These are phyloP conservation scores for Penaeus vannamei DNA, from an alignment of 1,140 invertebrate species.

Conservation along the genomic window DNA sequence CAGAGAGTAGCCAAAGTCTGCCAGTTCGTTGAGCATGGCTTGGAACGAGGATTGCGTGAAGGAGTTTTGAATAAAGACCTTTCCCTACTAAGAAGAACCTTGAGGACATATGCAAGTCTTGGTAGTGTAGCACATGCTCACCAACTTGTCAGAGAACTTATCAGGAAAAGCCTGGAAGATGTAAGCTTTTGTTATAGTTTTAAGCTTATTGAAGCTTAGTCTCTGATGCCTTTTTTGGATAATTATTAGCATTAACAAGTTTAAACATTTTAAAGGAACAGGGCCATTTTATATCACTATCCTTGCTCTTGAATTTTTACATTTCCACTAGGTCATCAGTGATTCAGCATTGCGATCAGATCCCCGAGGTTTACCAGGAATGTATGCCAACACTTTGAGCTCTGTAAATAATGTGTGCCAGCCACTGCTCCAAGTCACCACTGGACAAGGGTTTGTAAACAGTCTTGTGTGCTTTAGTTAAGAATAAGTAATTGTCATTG, in stretches of 20 bases:
- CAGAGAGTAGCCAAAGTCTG: conserved; percentile 63
- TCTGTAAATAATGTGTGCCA: conserved; percentile 76
- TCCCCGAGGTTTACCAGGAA: conserved; percentile 81
- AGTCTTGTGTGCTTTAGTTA: background rate
- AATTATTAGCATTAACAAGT: background rate
- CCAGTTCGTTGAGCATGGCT: conserved; percentile 57
- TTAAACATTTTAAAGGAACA: too few relatives aligned
- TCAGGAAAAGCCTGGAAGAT: conserved; percentile 53
- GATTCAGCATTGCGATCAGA: conserved; percentile 81
- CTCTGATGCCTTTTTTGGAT: background rate
- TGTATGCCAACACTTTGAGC: conserved; percentile 82
- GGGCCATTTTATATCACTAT: too few relatives aligned
- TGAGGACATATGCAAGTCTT: conserved; percentile 65
- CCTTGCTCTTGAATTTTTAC: background rate
- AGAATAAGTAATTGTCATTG: background rate
- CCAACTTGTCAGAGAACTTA: conserved; percentile 45
- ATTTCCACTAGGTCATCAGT: conserved; percentile 76
- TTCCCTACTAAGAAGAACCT: conserved; percentile 57
- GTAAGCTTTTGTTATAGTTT: conserved; percentile 13
- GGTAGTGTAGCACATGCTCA: conserved; percentile 57
- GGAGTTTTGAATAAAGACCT: conserved; percentile 61
- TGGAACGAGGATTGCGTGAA: conserved; percentile 65
- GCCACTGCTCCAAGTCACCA: conserved; percentile 45
- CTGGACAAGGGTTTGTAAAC: conserved; percentile 40
- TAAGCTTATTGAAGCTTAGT: background rate